Conservation (phyloP, 1,140 invertebrate species). For the Phenacoccus solenopsis region DNA sequence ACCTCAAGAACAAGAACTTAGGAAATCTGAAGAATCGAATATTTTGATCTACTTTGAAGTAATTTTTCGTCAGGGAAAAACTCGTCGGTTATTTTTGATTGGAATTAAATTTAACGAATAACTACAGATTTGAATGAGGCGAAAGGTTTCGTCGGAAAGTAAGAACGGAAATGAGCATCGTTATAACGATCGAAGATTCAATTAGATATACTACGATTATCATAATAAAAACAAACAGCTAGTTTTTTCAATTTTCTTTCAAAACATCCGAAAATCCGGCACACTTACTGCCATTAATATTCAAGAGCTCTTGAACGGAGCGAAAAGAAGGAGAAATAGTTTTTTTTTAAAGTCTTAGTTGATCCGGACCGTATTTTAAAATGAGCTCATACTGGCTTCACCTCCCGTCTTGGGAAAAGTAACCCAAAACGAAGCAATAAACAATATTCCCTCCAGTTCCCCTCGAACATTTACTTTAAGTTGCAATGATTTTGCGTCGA, state of each 20-base stretch:
- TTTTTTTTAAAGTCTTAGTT: neutral
- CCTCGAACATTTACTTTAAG: neutral
- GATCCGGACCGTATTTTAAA: neutral
- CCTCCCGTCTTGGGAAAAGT: neutral
- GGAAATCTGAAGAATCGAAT: neutral
- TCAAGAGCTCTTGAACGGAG: neutral
- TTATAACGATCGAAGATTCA: constrained; percentile 2
- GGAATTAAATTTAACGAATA: neutral
- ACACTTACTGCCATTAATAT: neutral
- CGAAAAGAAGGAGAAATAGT: neutral
- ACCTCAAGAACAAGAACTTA: neutral
- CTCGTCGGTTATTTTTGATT: neutral
- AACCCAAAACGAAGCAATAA: constrained; percentile 1
- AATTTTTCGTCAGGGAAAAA: neutral
- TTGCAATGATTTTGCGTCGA: neutral
- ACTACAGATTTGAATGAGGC: too few species aligned
- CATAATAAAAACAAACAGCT: constrained; percentile 3
- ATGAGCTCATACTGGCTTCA: neutral
- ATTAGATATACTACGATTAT: neutral
- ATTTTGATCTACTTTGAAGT: neutral
- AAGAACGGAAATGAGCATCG: neutral
- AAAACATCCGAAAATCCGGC: neutral
- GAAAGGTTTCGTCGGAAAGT: too few species aligned
- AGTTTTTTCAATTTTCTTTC: neutral
- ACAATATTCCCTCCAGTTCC: neutral